phyloP scores from a whole-genome alignment of 2,888 invertebrate species.

The Drosophila leonis region DNA sequence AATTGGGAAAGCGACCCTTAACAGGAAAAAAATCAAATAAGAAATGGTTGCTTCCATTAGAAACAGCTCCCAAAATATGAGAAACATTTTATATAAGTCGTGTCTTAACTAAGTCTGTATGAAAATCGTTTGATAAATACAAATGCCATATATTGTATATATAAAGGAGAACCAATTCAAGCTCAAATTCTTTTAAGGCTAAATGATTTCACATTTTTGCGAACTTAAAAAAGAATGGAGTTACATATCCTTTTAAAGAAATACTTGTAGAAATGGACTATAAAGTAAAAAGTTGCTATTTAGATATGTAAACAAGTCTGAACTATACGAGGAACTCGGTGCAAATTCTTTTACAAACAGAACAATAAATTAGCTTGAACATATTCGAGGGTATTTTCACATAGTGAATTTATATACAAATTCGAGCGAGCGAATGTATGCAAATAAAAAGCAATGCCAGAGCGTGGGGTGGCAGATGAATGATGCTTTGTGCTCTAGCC shows the following conservation, averaged over 20 bases:
- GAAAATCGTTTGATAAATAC: not conserved
- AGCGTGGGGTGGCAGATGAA: conserved; percentile 13
- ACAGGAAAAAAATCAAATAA: too few species aligned
- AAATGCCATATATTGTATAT: not conserved
- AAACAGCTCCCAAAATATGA: too few species aligned
- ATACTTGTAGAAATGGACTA: not conserved
- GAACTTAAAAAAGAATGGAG: not conserved
- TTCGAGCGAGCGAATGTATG: not conserved
- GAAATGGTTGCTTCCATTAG: not conserved
- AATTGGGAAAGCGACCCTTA: too few species aligned
- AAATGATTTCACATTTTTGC: not conserved
- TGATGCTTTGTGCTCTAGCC: conserved; percentile 6
- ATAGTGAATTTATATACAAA: conserved; percentile 6
- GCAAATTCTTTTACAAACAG: not conserved
- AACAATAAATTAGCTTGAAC: not conserved
- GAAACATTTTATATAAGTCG: too few species aligned
- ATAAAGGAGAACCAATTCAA: not conserved
- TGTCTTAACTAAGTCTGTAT: not conserved
- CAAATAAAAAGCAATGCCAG: not conserved
- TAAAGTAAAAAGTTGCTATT: not conserved
- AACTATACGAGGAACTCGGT: not conserved
- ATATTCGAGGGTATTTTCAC: conserved; percentile 5
- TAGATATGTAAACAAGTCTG: not conserved
- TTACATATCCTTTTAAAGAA: not conserved
- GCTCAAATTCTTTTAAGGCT: not conserved